Evolutionary conservation across 2,888 invertebrate genomes (phyloP).

Genomic region (Netelia inedita): DNA sequence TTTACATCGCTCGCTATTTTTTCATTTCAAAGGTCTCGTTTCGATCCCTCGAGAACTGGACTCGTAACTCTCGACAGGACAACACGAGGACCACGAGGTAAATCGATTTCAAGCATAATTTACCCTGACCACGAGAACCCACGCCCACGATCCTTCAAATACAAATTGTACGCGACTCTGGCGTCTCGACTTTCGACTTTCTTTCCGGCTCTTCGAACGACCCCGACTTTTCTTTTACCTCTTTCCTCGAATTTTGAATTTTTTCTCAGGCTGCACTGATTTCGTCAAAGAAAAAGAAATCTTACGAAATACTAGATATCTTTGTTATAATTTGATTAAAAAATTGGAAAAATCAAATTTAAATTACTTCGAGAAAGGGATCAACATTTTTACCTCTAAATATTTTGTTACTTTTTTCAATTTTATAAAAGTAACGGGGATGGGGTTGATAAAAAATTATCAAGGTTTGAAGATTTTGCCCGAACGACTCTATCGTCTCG

Average conservation of each 20-base stretch:
- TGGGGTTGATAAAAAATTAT: slow-evolving; percentile 2
- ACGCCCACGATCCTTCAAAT: slow-evolving; percentile 63
- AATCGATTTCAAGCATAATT: slow-evolving; percentile 79
- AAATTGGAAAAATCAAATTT: not conserved
- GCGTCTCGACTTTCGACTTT: slow-evolving; percentile 14
- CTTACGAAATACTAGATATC: not conserved
- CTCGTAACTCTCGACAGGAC: slow-evolving; percentile 19
- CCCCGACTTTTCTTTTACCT: not conserved
- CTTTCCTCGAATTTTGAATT: slow-evolving; percentile 18
- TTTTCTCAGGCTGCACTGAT: not conserved
- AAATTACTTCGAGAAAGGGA: not conserved
- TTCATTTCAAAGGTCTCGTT: slow-evolving; percentile 6
- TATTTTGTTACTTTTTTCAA: not conserved
- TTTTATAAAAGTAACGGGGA: not conserved
- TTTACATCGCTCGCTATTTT: slow-evolving; percentile 10
- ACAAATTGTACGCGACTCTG: slow-evolving; percentile 56
- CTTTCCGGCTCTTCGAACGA: not conserved
- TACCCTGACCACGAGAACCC: slow-evolving; percentile 67
- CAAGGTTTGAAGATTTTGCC: not conserved
- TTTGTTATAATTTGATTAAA: not conserved
- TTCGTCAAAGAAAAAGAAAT: not conserved
- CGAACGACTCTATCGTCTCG: slow-evolving; percentile 39
- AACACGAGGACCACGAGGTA: slow-evolving; percentile 42
- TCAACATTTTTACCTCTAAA: not conserved
- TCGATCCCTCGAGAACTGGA: slow-evolving; percentile 41